Conservation (phyloP, 2,113 vertebrate genomes). For the Eptatretus burgeri region DNA sequence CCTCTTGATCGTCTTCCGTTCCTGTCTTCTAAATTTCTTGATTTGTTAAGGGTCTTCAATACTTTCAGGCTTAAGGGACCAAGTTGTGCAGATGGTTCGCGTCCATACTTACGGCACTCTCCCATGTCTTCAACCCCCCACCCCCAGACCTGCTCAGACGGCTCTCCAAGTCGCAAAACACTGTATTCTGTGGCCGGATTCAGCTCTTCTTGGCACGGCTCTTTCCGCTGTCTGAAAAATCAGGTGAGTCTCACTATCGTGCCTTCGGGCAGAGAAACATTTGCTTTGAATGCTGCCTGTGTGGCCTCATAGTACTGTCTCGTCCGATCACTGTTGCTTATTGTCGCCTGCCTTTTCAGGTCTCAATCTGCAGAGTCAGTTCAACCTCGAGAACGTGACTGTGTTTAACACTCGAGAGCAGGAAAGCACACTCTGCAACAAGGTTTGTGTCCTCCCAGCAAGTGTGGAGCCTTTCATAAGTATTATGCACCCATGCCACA, state of each 20-base stretch:
- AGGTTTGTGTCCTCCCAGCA: slow-evolving; percentile 22
- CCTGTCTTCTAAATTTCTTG: neutral
- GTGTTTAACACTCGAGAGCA: slow-evolving; percentile 93
- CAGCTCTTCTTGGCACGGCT: slow-evolving; percentile 81
- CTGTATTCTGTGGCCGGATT: slow-evolving; percentile 88
- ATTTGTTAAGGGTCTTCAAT: neutral
- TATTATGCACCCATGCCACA: too few species aligned
- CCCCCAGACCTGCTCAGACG: slow-evolving; percentile 57
- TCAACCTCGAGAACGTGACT: slow-evolving; percentile 86
- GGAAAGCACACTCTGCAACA: slow-evolving; percentile 71
- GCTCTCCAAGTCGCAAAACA: slow-evolving; percentile 91
- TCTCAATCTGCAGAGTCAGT: slow-evolving; percentile 87
- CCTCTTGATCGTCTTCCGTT: neutral
- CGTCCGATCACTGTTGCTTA: too few species aligned
- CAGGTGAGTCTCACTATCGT: slow-evolving; percentile 25
- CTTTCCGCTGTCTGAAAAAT: slow-evolving; percentile 88
- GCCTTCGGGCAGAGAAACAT: neutral
- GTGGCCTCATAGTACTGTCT: too few species aligned
- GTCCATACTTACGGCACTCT: slow-evolving; percentile 9
- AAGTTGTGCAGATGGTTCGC: too few species aligned
- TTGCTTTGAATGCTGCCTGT: too few species aligned
- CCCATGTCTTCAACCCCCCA: neutral
- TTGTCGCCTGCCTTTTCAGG: slow-evolving; percentile 18
- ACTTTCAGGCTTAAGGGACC: too few species aligned
- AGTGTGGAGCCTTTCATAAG: neutral